Percentiles rank a stretch among this genome's conserved stretches.
These are phyloP conservation scores for Linnaemya tessellans DNA, from an alignment of 2,888 invertebrate genomes.

Conservation along the genomic window DNA sequence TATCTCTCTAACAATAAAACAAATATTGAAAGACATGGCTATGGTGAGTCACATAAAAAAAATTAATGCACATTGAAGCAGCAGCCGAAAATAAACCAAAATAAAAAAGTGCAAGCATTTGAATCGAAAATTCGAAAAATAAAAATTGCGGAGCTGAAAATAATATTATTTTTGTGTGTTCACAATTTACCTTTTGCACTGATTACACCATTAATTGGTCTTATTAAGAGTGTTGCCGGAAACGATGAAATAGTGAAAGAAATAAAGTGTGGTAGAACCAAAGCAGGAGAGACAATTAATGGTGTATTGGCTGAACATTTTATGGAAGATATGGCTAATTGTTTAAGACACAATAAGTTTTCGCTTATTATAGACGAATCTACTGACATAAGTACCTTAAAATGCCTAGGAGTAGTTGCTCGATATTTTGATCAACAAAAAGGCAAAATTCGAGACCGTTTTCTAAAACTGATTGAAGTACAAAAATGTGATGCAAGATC, in stretches of 20 bases:
- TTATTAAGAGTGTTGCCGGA: slow-evolving; percentile 38
- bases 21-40: slow-evolving; percentile 26
- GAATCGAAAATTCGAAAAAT: slow-evolving; percentile 45
- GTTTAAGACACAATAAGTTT: slow-evolving; percentile 42
- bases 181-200: slow-evolving; percentile 29
- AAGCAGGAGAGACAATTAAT: slow-evolving; percentile 22
- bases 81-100: slow-evolving; percentile 17
- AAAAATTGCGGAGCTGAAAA: slow-evolving; percentile 44
- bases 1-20: slow-evolving; percentile 26
- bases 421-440: slow-evolving; percentile 37
- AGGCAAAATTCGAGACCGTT: slow-evolving; percentile 34
- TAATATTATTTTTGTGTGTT: slow-evolving; percentile 46
- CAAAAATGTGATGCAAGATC: slow-evolving; percentile 31
- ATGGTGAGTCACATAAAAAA: slow-evolving; percentile 1
- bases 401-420: slow-evolving; percentile 35
- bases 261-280: slow-evolving; percentile 43
- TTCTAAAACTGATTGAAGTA: slow-evolving; percentile 25
- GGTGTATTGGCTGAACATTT: slow-evolving; percentile 44
- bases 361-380: slow-evolving; percentile 38
- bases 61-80: too few relatives aligned
- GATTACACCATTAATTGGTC: slow-evolving; percentile 33
- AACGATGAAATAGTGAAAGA: slow-evolving; percentile 29
- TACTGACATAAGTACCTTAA: slow-evolving; percentile 40
- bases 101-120: slow-evolving; percentile 32
- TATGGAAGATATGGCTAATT: slow-evolving; percentile 48